phyloP scores from a whole-genome alignment of 2,888 invertebrate species.

The Cacoxenus indagator region DNA sequence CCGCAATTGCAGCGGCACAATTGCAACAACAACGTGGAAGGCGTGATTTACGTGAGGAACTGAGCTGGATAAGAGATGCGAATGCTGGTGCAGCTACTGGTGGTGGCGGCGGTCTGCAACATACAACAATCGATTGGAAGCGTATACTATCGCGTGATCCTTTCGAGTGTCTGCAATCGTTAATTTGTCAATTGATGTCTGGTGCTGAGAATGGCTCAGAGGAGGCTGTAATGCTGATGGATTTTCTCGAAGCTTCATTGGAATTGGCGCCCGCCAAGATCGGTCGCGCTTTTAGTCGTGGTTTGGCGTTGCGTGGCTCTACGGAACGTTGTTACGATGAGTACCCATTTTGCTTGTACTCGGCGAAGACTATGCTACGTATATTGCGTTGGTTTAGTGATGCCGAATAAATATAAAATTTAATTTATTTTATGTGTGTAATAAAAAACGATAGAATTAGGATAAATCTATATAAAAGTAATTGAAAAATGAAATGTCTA shows the following conservation, averaged over 20 bases:
- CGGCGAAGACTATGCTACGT: conserved; percentile 68
- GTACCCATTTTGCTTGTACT: conserved; percentile 69
- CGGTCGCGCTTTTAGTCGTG: conserved; percentile 65
- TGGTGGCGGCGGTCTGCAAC: too few species aligned
- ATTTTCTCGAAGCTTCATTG: conserved; percentile 60
- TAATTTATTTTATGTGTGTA: neutral
- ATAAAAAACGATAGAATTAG: too few species aligned
- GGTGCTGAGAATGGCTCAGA: conserved; percentile 60
- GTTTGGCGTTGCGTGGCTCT: conserved; percentile 54
- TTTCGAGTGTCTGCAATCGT: conserved; percentile 67
- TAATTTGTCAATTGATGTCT: conserved; percentile 69
- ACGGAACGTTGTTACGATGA: conserved; percentile 63
- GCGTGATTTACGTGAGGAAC: conserved; percentile 43
- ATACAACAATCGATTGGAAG: conserved; percentile 63
- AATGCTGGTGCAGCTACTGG: neutral
- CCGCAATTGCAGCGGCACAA: conserved; percentile 51
- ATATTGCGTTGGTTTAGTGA: conserved; percentile 66
- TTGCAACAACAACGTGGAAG: conserved; percentile 52
- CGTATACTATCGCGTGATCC: conserved; percentile 66
- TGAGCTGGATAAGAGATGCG: conserved; percentile 22
- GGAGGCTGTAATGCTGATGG: conserved; percentile 62
- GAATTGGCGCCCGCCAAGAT: conserved; percentile 62
- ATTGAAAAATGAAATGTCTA: too few species aligned
- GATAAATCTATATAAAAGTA: too few species aligned
- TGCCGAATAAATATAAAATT: conserved; percentile 28